Evolutionary conservation across 2,113 vertebrate species (phyloP).

Genomic region (Ahaetulla prasina): DNA sequence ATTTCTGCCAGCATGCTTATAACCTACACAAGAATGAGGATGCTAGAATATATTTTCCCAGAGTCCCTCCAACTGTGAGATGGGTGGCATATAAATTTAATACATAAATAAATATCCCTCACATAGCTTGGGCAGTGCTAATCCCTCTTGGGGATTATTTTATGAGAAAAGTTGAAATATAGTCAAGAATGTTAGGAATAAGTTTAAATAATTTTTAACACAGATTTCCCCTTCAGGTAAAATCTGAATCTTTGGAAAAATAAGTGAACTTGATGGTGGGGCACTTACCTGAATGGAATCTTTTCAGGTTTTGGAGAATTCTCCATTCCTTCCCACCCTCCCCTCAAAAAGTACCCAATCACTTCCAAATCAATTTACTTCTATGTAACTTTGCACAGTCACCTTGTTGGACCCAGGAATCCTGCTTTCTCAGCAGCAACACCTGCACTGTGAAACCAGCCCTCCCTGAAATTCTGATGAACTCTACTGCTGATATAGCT

Average conservation of each 20-base stretch:
- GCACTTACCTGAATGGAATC: not conserved
- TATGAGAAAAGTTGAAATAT: not conserved
- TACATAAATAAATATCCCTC: not conserved
- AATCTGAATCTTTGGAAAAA: not conserved
- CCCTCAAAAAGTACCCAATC: not conserved
- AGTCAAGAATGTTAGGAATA: slow-evolving; percentile 14
- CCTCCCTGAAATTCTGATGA: not conserved
- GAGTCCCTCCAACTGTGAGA: not conserved
- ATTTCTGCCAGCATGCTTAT: slow-evolving; percentile 15
- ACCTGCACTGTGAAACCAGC: not conserved
- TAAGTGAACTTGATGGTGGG: not conserved
- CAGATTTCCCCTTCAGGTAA: not conserved
- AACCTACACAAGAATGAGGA: not conserved
- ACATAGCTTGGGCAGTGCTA: not conserved
- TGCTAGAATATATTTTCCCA: not conserved
- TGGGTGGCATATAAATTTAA: not conserved
- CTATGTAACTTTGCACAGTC: not conserved
- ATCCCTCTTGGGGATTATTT: not conserved
- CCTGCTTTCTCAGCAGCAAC: not conserved
- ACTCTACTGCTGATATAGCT: not conserved
- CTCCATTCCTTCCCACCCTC: not conserved
- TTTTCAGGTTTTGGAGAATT: not conserved
- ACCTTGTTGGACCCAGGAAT: not conserved
- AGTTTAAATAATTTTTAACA: not conserved
- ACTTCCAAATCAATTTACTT: not conserved